Conservation (phyloP, 2,888 invertebrate genomes). For the Trichacis sp. region DNA sequence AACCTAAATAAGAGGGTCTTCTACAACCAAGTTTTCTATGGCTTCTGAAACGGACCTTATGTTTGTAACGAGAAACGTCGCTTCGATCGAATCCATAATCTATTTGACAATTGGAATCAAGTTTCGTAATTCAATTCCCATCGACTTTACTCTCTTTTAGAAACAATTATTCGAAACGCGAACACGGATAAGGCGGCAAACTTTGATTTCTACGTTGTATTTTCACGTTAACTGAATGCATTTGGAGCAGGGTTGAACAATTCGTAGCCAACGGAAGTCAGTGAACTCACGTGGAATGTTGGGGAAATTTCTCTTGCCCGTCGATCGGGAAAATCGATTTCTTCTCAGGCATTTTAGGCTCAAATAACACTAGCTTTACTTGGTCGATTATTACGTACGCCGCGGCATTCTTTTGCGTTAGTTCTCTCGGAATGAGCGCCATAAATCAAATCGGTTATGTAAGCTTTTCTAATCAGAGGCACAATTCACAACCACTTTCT, state of each 20-base stretch:
- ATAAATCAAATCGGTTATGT: neutral
- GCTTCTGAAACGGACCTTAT: constrained; percentile 23
- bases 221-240: too few species aligned
- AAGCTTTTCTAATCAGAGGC: neutral
- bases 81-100: neutral
- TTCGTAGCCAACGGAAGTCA: neutral
- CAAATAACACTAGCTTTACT: neutral
- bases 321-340: neutral
- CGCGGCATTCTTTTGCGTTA: neutral
- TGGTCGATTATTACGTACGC: neutral
- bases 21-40: constrained; percentile 23
- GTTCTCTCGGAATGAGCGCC: neutral
- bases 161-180: too few species aligned
- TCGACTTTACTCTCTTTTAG: neutral
- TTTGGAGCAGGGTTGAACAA: constrained; percentile 4
- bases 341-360: constrained; percentile 1
- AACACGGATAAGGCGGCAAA: too few species aligned
- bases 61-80: constrained; percentile 1
- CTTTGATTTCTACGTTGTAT: too few species aligned
- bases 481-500: neutral
- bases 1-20: constrained; percentile 40
- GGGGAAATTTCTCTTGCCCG: neutral
- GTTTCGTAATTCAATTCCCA: too few species aligned
- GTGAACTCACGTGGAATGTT: constrained; percentile 1
- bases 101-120: neutral